Evolutionary conservation across 2,797 vertebrate species (phyloP), one percentile per base, ranked within the genome.

Genomic region (Sorex maritimensis): DNA sequence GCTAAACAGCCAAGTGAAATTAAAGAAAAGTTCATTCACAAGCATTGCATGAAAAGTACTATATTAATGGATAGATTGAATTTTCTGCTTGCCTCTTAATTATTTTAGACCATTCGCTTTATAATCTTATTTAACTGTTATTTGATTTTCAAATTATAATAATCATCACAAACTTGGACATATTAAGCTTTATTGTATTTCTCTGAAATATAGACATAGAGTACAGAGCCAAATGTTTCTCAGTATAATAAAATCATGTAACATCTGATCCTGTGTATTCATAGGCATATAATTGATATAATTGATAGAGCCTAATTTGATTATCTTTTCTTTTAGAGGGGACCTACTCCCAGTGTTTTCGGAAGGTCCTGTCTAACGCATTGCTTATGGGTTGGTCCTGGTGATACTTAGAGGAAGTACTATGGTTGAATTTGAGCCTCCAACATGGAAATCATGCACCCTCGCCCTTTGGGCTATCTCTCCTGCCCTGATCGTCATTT

Each of bases 81-180:
- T 68, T 91, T 75, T 61, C 15, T 61, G 2, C 58, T 61, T 61
- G 58, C 7, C 58, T 61, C 58, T 91, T 72, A 63, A 69, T 58
- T 81, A 88, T 68, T 81, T 49, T 65, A 69, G 69, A 81, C 82
- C 88, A 65, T 10, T 30, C 85, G 21, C 24, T 81, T 85, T 91
- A 81, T 79, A 63, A 86, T 65, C 46, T 68, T 67, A 17, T 73
- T 88, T 95, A 38, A 24, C 52, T 30, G 12, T 84, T 86, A 81
- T 67, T 34, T 81, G 71, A n/a, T 73, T 93, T 95, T 65, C 44
- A 80, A 81, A 79, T 63, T 88, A 65, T 26, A 90, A 67, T 38
- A 78, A 77, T 91, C 28, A 86, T 80, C 55, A 67, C 65, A 91
- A 46, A 93, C 41, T 63, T 73, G 74, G 44, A 86, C 21, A 71